These are phyloP conservation scores for Cephus nigrinus DNA, from an alignment of 2,888 invertebrate genomes.

Conservation along the genomic window DNA sequence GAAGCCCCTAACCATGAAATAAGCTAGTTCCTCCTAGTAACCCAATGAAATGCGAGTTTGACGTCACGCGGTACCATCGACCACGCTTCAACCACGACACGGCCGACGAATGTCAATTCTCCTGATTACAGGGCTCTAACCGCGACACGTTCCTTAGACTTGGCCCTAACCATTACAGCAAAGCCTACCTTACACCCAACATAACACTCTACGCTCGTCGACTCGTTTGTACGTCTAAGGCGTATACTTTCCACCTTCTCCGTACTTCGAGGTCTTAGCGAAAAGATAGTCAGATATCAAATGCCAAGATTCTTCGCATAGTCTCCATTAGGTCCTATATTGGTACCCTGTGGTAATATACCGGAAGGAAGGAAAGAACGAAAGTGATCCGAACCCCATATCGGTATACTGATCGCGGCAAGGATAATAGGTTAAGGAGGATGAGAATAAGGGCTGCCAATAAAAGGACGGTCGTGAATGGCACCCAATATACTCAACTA, in stretches of 20 bases:
- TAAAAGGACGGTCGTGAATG: background rate
- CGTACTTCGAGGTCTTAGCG: background rate
- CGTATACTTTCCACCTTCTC: background rate
- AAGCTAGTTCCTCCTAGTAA: background rate
- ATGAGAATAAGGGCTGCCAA: background rate
- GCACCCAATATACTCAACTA: background rate
- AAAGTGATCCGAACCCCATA: background rate
- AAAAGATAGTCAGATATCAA: background rate
- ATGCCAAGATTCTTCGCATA: background rate
- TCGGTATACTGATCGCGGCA: background rate
- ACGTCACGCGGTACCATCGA: background rate
- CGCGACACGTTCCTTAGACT: background rate
- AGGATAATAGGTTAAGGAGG: background rate
- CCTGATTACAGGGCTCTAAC: background rate
- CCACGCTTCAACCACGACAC: background rate
- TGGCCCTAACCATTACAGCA: background rate
- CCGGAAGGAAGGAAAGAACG: background rate
- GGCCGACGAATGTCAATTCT: background rate
- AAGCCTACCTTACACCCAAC: background rate
- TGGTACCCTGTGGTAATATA: background rate
- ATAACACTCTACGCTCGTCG: background rate
- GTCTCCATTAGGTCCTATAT: background rate
- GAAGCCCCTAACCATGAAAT: background rate
- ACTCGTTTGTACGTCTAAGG: background rate
- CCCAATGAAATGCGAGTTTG: background rate